phyloP scores from a whole-genome alignment of 1,140 invertebrate genomes.

The Scylla paramamosain region DNA sequence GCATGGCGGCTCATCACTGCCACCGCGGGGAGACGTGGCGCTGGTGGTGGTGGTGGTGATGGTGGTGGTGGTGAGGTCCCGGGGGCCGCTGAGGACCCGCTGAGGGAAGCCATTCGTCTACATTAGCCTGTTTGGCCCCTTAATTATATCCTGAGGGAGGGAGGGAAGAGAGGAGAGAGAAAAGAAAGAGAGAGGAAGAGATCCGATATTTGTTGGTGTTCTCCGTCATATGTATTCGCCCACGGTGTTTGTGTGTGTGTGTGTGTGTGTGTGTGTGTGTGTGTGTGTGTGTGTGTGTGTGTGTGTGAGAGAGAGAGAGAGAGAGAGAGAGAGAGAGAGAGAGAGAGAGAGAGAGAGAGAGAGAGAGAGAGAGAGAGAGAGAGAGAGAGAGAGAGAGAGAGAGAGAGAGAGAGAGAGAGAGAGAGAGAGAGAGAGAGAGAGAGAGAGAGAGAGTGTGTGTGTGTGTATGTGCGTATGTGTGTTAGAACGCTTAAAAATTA shows the following conservation, averaged over 20 bases:
- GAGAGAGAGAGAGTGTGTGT: background rate
- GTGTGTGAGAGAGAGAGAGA: background rate
- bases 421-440: background rate
- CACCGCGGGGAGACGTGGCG: background rate
- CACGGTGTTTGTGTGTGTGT: background rate
- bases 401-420: background rate
- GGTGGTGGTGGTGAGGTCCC: background rate
- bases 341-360: background rate
- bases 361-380: background rate
- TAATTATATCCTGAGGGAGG: background rate
- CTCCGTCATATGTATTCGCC: no score
- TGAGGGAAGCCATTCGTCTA: background rate
- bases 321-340: background rate
- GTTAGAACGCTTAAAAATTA: background rate
- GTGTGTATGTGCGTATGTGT: background rate
- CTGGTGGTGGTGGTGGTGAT: background rate
- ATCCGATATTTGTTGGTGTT: background rate
- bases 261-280: conserved; percentile 21
- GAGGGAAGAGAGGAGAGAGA: no score
- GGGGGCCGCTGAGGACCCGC: background rate
- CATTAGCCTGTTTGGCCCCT: background rate
- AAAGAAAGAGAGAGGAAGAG: background rate
- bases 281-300: background rate
- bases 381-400: background rate
- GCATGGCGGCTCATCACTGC: background rate